phyloP scores from a whole-genome alignment of 2,797 vertebrate genomes.

The Ispidina picta region DNA sequence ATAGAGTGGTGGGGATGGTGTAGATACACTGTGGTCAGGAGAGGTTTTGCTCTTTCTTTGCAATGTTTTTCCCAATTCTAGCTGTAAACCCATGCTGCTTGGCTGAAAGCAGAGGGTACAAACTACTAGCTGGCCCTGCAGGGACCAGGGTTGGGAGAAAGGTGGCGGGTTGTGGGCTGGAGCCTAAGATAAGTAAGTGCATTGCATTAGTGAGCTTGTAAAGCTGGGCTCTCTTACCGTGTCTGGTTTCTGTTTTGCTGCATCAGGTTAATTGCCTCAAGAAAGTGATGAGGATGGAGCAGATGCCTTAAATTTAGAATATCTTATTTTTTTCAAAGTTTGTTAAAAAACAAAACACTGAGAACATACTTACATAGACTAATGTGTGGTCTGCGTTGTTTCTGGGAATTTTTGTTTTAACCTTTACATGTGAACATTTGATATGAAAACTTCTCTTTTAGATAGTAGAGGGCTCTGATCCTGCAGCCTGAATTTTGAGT shows the following conservation, averaged over 20 bases:
- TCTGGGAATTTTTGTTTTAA: neutral
- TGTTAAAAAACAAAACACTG: neutral
- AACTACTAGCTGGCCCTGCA: neutral
- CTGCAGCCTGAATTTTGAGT: neutral
- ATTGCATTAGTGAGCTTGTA: neutral
- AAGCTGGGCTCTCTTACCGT: neutral
- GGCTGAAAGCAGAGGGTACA: neutral
- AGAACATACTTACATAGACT: neutral
- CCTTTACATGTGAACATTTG: neutral
- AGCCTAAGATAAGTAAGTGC: neutral
- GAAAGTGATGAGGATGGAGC: neutral
- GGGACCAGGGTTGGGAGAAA: neutral
- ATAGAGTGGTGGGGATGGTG: neutral
- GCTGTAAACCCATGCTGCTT: neutral
- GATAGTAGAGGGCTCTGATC: neutral
- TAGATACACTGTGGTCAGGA: fast-evolving
- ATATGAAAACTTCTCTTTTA: neutral
- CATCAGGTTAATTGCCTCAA: neutral
- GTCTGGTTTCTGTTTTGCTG: neutral
- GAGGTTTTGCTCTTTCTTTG: neutral
- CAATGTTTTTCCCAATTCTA: neutral
- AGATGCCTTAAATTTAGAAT: neutral
- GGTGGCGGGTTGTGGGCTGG: neutral
- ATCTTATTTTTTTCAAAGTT: neutral
- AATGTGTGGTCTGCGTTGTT: neutral